phyloP scores from a whole-genome alignment of 2,888 invertebrate genomes.

The Caenorhabditis wallacei region DNA sequence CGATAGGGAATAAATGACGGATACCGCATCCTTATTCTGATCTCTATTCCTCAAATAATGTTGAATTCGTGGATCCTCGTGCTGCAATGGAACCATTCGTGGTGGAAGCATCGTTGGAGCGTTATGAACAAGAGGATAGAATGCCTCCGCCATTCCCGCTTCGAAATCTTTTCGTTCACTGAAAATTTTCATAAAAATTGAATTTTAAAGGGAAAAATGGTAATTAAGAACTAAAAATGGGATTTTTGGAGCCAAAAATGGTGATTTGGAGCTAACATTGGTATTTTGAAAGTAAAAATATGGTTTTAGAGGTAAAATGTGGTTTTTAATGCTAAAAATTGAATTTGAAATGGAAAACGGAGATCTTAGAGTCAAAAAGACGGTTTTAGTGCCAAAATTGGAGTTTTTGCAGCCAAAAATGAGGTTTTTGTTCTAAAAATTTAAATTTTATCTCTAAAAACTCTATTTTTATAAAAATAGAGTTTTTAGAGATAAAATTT shows the following conservation, averaged over 20 bases:
- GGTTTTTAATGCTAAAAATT: background rate
- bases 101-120: slow-evolving; percentile 51
- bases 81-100: slow-evolving; percentile 11
- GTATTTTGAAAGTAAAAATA: no score
- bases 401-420: background rate
- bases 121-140: slow-evolving; percentile 54
- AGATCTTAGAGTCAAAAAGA: background rate
- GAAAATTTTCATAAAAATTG: background rate
- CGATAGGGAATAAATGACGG: slow-evolving; percentile 22
- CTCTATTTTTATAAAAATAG: no score
- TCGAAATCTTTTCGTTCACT: slow-evolving; percentile 58
- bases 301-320: no score
- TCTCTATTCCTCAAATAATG: background rate
- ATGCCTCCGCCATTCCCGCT: slow-evolving; percentile 51
- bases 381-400: background rate
- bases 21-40: background rate
- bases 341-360: background rate
- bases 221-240: background rate
- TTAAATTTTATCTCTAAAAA: no score
- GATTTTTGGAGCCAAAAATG: background rate
- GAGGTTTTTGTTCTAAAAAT: background rate
- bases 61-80: background rate
- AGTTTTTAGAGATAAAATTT: no score
- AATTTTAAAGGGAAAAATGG: background rate
- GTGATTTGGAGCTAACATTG: background rate